phyloP scores from a whole-genome alignment of 2,888 invertebrate species.

The Noctuana brunneofusca region DNA sequence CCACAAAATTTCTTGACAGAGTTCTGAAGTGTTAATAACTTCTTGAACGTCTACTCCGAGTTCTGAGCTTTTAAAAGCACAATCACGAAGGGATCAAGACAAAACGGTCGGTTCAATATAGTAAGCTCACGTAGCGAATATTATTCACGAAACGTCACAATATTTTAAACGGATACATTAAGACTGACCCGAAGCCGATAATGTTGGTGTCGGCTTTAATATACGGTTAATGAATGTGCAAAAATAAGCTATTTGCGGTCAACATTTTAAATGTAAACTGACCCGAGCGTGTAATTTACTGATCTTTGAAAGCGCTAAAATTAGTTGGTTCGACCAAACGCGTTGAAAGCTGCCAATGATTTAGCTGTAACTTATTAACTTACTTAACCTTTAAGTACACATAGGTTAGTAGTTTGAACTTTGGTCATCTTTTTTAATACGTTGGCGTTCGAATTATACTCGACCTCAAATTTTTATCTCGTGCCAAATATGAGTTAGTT shows the following conservation, averaged over 20 bases:
- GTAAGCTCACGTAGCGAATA: slow-evolving; percentile 61
- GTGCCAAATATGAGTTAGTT: no score
- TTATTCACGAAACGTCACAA: slow-evolving; percentile 73
- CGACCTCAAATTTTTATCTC: no score
- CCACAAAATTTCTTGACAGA: no score
- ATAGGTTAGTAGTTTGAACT: not conserved
- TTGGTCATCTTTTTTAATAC: not conserved
- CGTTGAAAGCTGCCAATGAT: slow-evolving; percentile 5
- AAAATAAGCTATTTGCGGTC: slow-evolving; percentile 48
- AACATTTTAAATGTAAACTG: slow-evolving; percentile 39
- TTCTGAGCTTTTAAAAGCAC: not conserved
- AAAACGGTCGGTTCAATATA: slow-evolving; percentile 46
- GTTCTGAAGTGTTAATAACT: no score
- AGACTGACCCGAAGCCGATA: slow-evolving; percentile 65
- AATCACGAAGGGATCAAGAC: slow-evolving; percentile 36
- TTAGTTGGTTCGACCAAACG: slow-evolving; percentile 2
- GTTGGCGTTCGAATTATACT: not conserved
- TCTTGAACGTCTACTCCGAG: not conserved
- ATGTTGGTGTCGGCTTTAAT: slow-evolving; percentile 68
- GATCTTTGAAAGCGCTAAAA: slow-evolving; percentile 29
- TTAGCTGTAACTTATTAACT: slow-evolving; percentile 10
- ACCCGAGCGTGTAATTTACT: slow-evolving; percentile 24
- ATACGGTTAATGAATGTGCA: slow-evolving; percentile 63
- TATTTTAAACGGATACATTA: slow-evolving; percentile 73
- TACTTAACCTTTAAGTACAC: not conserved